Evolutionary conservation across 92 coral and sea anemone species (phyloP), one percentile per base, ranked within the genome.

Genomic region (Chrysogorgia sp.): DNA sequence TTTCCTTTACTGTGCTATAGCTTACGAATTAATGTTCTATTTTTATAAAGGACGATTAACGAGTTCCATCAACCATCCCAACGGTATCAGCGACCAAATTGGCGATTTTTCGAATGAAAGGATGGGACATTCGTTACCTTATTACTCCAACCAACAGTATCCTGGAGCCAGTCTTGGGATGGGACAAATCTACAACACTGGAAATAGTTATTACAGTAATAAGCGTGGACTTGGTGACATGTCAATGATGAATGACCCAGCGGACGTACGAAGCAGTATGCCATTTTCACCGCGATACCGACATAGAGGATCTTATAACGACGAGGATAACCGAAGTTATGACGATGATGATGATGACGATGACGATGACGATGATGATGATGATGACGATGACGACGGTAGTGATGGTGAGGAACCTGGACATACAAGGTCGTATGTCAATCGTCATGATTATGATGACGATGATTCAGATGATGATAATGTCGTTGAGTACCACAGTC

Each of bases 121-220:
- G 53, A 47, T 47, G 53, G 53, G n/a, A 47, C 7, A 15, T 15
- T 47, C 10, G 14, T 7, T 2, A 10, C 23, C 63, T 23, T 31
- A 57, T 30, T 57, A 57, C 23, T 57, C 63, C 17, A 23, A 57
- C 32, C 9, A 23, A 7, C 7, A 23, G 29, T 23, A 57, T 29
- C 63, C 34, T 3, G 32, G 63, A 10, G 23, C 31, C 3, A 57
- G 32, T 23, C 40, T 72, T 45, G 79, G 62, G 25, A 1, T 34
- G 34, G 65, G 52, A n/a, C 79, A 72, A 49, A 56, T 52, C n/a
- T 56, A 72, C 53, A 58, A 34, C 29, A 72, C 32, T 33, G 79
- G 77, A 7, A 71, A 45, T 34, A 68, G 24, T 49, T 28, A 43
- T 47, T 30, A 12, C 9, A 35, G 41, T 22, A 34, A 56, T 30